Evolutionary conservation across 1,140 invertebrate species (phyloP), one percentile per base, ranked within the genome.

Genomic region (Drosophila obscura): DNA sequence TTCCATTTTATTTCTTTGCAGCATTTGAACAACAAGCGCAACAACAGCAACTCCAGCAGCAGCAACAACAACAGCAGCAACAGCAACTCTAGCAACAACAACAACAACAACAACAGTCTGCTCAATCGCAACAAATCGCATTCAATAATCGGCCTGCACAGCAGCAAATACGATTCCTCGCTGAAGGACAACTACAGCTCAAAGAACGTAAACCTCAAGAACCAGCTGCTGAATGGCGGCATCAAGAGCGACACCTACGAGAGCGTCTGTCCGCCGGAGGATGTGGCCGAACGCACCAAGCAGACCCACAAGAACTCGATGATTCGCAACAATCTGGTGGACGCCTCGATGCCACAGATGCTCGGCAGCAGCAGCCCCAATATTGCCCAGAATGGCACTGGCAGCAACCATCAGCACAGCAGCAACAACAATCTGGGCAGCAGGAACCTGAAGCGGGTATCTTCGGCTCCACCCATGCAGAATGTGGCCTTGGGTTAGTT

Each of bases 401-500:
- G n/a, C 53, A 76, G 46, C 56, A 78, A 44, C 64, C 59, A 73
- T 60, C 51, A 77, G 35, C 73, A 49, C 51, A 22, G 77, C 2
- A 65, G 46, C 59, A 78, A 60, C 61, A 74, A 46, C 43, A 78
- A 55, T 24, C 73, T 66, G 28, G 75, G 65, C 19, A 79, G 77
- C 16, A 69, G 91, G 55, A 76, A 89, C 19, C 68, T 93, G 45
- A 93, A 93, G 68, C 87, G 93, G 24, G 93, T 93, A 46, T 92
- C 92, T n/a, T 93, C 93, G 3, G 93, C 93, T 22, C 93, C 93
- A 6, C 92, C 87, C n/a, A 82, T 90, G 71, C 89, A 91, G 60
- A 91, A 80, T 58, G 50, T 78, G 53, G 46, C 89, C 5, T 52
- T 91, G 24, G 91, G 91, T 92, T 61, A 85, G 82, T 80, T 5